phyloP scores from a whole-genome alignment of 2,797 vertebrate genomes.

The Stomatorhinus walkeri region DNA sequence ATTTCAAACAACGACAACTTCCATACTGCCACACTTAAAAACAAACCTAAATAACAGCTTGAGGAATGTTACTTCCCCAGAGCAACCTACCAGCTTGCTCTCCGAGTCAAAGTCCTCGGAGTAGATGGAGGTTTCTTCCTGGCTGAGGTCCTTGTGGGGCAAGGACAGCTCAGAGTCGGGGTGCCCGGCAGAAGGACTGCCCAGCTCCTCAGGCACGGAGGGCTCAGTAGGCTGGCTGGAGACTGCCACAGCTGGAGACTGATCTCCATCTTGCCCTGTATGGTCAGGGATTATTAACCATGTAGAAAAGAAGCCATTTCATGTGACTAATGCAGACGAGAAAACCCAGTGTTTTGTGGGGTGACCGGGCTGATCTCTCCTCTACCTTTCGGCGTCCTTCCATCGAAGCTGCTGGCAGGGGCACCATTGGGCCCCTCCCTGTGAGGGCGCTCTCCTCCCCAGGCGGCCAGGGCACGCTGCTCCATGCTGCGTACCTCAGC shows the following conservation, averaged over 20 bases:
- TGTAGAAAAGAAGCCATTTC: not conserved
- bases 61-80: not conserved
- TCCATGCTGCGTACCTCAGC: constrained; percentile 84
- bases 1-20: not conserved
- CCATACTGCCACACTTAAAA: not conserved
- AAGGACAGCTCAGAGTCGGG: constrained; percentile 47
- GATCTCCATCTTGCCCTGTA: constrained; percentile 20
- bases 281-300: not conserved
- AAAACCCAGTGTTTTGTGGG: not conserved
- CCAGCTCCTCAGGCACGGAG: constrained; percentile 58
- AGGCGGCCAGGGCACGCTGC: constrained; percentile 79
- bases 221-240: constrained; percentile 69
- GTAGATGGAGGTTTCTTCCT: constrained; percentile 56
- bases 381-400: constrained; percentile 47
- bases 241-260: constrained; percentile 50
- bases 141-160: constrained; percentile 48
- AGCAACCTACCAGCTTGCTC: constrained; percentile 58
- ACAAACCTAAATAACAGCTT: not conserved
- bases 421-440: constrained; percentile 57
- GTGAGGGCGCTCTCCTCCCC: constrained; percentile 67
- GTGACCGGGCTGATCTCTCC: not conserved
- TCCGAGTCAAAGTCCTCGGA: constrained; percentile 66
- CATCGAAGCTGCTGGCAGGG: constrained; percentile 36
- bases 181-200: constrained; percentile 48
- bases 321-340: not conserved